Evolutionary conservation across 2,888 invertebrate species (phyloP), one percentile per base, ranked within the genome.

Genomic region (Incurvaria masculella): DNA sequence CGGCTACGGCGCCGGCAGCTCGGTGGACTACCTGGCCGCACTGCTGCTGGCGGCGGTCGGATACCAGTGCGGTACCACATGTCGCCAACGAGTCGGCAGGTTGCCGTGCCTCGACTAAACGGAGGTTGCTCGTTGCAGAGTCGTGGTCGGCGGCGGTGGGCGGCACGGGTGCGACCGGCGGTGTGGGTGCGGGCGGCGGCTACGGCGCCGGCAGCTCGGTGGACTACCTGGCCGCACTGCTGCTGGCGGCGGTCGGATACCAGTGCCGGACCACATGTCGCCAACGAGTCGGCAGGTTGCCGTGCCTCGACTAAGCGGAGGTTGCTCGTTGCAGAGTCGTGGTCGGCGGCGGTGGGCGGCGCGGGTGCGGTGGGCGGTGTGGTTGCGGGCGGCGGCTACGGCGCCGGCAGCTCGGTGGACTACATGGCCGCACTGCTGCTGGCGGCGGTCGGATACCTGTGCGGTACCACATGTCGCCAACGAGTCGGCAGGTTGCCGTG

Each of bases 251-350:
- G 19, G 84, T 87, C 21, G 86, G 86, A 55, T 85, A 87, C 66
- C 88, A 88, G 56, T 88, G 87, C 59, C 84, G 86, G 42, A 84
- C 85, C 3, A 87, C 87, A 1, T 88, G 88, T 88, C 76, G 83
- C 49, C n/a, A n/a, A n/a, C n/a, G n/a, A n/a, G n/a, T n/a, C n/a
- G n/a, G n/a, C n/a, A n/a, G n/a, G n/a, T n/a, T n/a, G n/a, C n/a
- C n/a, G n/a, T n/a, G n/a, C n/a, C n/a, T n/a, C n/a, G n/a, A n/a
- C n/a, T n/a, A n/a, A n/a, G 16, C 11, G 21, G 4, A 39, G n/a
- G 1, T 38, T 42, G 53, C 56, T 53, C 53, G 49, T 51, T 1
- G 55, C 68, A 59, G 75, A 65, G 51, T 65, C 63, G 59, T 76
- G 76, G 76, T 68, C 68, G 16, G 70, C 75, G 0, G 73, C 70